A percentile compares a stretch with the other conserved stretches of the same genome.
These are phyloP conservation scores for Pterostichus niger DNA, from an alignment of 2,888 invertebrate species.

Conservation along the genomic window DNA sequence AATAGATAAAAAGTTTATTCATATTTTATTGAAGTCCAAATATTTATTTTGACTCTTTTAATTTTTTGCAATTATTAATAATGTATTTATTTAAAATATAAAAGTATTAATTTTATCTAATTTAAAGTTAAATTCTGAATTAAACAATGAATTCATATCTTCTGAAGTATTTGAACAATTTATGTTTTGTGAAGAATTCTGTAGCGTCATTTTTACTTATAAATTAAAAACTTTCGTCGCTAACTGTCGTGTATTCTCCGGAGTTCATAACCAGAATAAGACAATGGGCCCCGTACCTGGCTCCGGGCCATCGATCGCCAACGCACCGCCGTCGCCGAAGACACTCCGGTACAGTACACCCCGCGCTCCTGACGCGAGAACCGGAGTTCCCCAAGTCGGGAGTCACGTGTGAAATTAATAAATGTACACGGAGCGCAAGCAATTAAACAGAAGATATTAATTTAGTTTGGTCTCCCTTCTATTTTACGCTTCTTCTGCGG, in stretches of 20 bases:
- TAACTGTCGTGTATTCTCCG: slow-evolving; percentile 27
- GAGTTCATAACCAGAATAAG: slow-evolving; percentile 68
- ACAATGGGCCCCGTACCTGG: slow-evolving; percentile 73
- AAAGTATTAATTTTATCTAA: too few relatives aligned
- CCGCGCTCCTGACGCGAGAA: slow-evolving; percentile 68
- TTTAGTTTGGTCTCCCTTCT: slow-evolving; percentile 35
- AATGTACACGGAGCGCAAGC: slow-evolving; percentile 74
- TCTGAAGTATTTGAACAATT: too few relatives aligned
- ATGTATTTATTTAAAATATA: too few relatives aligned
- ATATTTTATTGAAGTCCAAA: too few relatives aligned
- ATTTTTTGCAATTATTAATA: too few relatives aligned
- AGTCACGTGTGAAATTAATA: slow-evolving; percentile 76
- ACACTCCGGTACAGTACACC: slow-evolving; percentile 37
- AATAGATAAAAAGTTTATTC: too few relatives aligned
- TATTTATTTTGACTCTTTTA: too few relatives aligned
- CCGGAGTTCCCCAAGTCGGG: slow-evolving; percentile 69
- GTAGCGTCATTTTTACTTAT: slow-evolving; percentile 37
- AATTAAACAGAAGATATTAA: slow-evolving; percentile 74
- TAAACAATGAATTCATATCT: too few relatives aligned
- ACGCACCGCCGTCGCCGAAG: slow-evolving; percentile 41
- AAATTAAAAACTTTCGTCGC: slow-evolving; percentile 56
- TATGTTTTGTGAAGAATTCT: neutral
- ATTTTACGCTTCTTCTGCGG: neutral
- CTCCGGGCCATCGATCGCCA: slow-evolving; percentile 70
- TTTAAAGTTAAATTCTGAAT: too few relatives aligned